Base-by-base conservation (phyloP, 1,140 invertebrate species). In the Saccostrea glomerata region DNA sequence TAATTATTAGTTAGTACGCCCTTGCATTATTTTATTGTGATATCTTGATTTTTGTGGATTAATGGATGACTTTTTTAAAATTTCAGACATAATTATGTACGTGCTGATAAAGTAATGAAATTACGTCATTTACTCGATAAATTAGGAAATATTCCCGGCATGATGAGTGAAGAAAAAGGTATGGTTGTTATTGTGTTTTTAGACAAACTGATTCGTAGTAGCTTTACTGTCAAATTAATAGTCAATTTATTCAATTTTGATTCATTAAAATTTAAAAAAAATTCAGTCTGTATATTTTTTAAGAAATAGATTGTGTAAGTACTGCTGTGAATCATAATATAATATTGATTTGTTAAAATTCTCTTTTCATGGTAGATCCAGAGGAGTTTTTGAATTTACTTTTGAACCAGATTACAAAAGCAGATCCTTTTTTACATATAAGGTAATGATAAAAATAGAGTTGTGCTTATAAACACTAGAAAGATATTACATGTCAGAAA, bases 41-140 rank as follows among this genome's bases (percentile, higher is more conserved):
- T 47, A 47, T 47, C 47, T 47, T 47, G 2, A 47, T 7, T 47
- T 47, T 47, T 47, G 9, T 6, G 47, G 47, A 9, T 47, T 47
- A 9, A 47, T 47, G 5, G 47, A 47, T 47, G 47, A 47, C 9
- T 47, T 47, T 47, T 40, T 84, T 85, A 13, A 63, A 13, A 11
- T 93, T 92, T 13, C 88, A 95, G 95, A 92, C 97, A 98, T 94
- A 96, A 98, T 87, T 99, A 97, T 96, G 98, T 99, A 23, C 96
- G 97, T 92, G 98, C 98, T 13, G 97, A 99, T 95, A 96, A 98
- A 91, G 98, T 99, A n/a, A 98, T 99, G 98, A 98, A 98, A 94
- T 96, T 99, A 56, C 96, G 99, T 85, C 97, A 97, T 89, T 95
- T 99, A 82, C 96, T 99, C 56, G 98, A 99, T 94, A 97, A 97